phyloP scores from a whole-genome alignment of 2,797 vertebrate genomes.

The Sebastes iracundus region DNA sequence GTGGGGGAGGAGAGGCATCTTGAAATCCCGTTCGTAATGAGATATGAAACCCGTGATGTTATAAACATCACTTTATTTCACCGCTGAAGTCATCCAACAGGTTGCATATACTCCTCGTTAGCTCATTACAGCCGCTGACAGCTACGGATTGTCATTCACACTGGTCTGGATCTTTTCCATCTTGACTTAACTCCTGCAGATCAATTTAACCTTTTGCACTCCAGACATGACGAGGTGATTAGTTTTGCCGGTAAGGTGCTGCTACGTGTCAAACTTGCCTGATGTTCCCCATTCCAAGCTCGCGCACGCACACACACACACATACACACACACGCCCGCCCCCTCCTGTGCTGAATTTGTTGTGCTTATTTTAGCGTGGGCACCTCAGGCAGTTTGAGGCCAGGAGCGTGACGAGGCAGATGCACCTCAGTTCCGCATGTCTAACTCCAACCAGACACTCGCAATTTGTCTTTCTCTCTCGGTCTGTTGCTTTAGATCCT shows the following conservation, averaged over 20 bases:
- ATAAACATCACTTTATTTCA: slow-evolving; percentile 44
- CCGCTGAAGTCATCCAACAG: slow-evolving; percentile 47
- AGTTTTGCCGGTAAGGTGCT: slow-evolving; percentile 51
- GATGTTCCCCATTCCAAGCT: slow-evolving; percentile 48
- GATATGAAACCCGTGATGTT: slow-evolving; percentile 28
- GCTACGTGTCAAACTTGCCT: slow-evolving; percentile 50
- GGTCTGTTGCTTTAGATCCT: slow-evolving; percentile 51
- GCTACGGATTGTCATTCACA: slow-evolving; percentile 25
- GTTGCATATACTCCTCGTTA: slow-evolving; percentile 53
- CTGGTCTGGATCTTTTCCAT: slow-evolving; percentile 41
- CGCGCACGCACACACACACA: slow-evolving; percentile 1
- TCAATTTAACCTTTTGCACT: slow-evolving; percentile 58
- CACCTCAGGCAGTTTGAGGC: slow-evolving; percentile 60
- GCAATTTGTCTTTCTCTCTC: slow-evolving; percentile 30
- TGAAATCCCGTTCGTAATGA: slow-evolving; percentile 42
- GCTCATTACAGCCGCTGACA: slow-evolving; percentile 42
- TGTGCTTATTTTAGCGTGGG: slow-evolving; percentile 69
- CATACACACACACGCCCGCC: slow-evolving; percentile 3
- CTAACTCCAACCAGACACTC: slow-evolving; percentile 83
- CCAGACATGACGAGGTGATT: slow-evolving; percentile 51
- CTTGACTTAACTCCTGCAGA: slow-evolving; percentile 49
- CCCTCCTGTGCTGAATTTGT: slow-evolving; percentile 64
- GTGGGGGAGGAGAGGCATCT: slow-evolving; percentile 12
- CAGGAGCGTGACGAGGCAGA: slow-evolving; percentile 83
- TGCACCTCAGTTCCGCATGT: slow-evolving; percentile 77